These are phyloP conservation scores for Sphinx pinastri DNA, from an alignment of 2,888 invertebrate species.

Conservation along the genomic window DNA sequence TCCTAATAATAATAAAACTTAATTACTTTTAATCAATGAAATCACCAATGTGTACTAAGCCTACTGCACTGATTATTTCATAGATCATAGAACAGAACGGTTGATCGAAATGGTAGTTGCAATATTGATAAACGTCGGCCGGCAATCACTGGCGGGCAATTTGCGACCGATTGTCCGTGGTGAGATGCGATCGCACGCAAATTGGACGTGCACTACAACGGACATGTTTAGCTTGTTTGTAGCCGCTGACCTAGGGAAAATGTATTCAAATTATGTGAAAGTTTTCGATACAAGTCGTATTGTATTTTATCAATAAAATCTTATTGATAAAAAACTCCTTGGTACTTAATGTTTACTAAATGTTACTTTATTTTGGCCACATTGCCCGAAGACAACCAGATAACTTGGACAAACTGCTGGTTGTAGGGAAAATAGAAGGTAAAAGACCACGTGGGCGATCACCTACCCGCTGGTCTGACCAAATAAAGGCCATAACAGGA, in stretches of 20 bases:
- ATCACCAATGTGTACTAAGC: conserved; percentile 37
- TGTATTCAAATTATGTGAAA: conserved; percentile 27
- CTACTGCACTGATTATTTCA: conserved; percentile 48
- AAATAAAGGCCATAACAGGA: too few species aligned
- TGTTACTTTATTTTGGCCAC: too few species aligned
- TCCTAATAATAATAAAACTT: too few species aligned
- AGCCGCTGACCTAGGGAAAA: conserved; percentile 31
- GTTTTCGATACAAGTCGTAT: neutral
- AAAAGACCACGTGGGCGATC: too few species aligned
- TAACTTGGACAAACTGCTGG: too few species aligned
- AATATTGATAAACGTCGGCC: conserved; percentile 80
- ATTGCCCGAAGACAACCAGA: too few species aligned
- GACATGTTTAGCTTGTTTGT: conserved; percentile 56
- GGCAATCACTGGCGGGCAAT: conserved; percentile 77
- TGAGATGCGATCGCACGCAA: conserved; percentile 71
- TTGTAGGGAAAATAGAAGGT: too few species aligned
- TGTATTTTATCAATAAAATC: neutral
- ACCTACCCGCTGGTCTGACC: too few species aligned
- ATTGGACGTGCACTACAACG: conserved; percentile 66
- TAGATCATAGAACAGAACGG: conserved; percentile 38
- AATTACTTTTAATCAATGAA: conserved; percentile 1
- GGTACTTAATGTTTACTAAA: too few species aligned
- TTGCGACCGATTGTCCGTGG: conserved; percentile 79
- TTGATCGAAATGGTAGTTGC: conserved; percentile 54
- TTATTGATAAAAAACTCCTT: neutral